Evolutionary conservation across 2,888 invertebrate species (phyloP), one percentile per base, ranked within the genome.

Genomic region (Stegana nigrithorax): DNA sequence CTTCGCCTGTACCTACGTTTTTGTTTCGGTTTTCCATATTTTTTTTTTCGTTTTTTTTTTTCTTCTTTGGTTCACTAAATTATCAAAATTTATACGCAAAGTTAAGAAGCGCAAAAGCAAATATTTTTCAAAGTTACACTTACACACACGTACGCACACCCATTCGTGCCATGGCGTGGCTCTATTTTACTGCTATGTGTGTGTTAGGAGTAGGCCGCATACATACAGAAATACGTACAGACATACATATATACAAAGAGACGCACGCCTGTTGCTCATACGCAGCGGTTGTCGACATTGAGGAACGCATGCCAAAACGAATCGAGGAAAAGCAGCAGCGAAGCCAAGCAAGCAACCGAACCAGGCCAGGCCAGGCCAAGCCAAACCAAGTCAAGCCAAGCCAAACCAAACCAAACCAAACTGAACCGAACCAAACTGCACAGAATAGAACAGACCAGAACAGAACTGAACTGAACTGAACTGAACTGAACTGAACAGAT

Each of bases 31-130:
- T 44, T 57, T 44, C 44, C 8, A 2, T 25, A 26, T 63, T 56
- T 59, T 60, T 59, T 50, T 53, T 60, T 62, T 36, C 58, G 56
- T 59, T 62, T 19, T 27, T 27, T 32, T 53, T 29, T 53, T 27
- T 53, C n/a, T 4, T 58, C 60, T 27, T 60, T 45, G 63, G 25
- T 55, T 58, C 55, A 45, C 57, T 64, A 72, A 72, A 73, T 75
- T 75, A 75, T 72, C 70, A 66, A 72, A 75, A 75, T 75, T 77
- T 72, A 75, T 75, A 77, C 69, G 78, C 62, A 73, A 75, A 77
- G 72, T 75, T 77, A 19, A 64, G 73, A 67, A 61, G 70, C 67
- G 72, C 68, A 67, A 75, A 70, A 67, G 73, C 67, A 74, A 76
- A 75, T 75, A 75, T 75, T 74, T 74, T 76, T 61, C 64, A 71